These are phyloP conservation scores for Eilema sororculum DNA, from an alignment of 2,888 invertebrate genomes.

Conservation along the genomic window DNA sequence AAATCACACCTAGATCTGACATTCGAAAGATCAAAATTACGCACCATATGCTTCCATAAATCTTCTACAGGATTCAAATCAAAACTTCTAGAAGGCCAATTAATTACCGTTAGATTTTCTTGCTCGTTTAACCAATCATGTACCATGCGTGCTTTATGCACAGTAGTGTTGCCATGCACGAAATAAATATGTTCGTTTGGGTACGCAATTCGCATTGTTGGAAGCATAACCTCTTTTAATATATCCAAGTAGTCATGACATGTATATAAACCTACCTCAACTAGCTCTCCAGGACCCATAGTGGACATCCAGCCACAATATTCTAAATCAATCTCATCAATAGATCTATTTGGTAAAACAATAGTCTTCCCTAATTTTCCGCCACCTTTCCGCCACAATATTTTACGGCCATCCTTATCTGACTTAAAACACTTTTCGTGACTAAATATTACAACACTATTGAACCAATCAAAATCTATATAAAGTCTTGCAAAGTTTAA, in stretches of 20 bases:
- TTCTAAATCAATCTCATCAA: neutral
- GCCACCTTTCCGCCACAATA: neutral
- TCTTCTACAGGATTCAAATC: neutral
- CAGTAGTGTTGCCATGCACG: neutral
- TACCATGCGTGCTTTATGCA: neutral
- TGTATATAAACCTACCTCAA: neutral
- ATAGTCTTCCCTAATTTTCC: neutral
- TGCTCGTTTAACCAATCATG: neutral
- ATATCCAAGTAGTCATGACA: neutral
- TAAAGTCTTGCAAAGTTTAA: neutral
- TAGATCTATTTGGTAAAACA: neutral
- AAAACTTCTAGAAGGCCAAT: neutral
- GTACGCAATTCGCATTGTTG: neutral
- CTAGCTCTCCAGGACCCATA: neutral
- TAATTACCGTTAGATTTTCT: neutral
- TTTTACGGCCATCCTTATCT: neutral
- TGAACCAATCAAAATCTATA: neutral
- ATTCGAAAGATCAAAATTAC: neutral
- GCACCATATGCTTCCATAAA: neutral
- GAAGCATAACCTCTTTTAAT: neutral
- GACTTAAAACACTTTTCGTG: conserved; percentile 8
- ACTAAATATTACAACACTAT: conserved; percentile 5
- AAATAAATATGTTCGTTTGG: neutral
- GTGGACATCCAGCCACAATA: neutral
- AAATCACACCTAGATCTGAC: neutral